Percentiles rank a stretch among this genome's conserved stretches.
Conservation (phyloP, 2,113 vertebrate genomes). For the Dissostichus mawsoni region DNA sequence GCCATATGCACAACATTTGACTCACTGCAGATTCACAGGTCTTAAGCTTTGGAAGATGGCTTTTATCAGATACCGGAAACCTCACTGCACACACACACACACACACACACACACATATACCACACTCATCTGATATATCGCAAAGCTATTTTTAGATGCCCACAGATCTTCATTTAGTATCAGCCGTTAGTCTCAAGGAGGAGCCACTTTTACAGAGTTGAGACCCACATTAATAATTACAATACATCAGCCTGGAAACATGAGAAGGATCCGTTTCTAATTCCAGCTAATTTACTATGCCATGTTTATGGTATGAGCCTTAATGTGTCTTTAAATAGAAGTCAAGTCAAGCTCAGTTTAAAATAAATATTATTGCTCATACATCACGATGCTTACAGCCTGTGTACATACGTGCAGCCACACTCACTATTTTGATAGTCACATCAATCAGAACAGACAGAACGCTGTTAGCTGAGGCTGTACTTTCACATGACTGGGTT, state of each 20-base stretch:
- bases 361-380: background rate
- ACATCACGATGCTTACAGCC: constrained; percentile 24
- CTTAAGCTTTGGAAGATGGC: constrained; percentile 47
- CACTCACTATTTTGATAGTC: constrained; percentile 21
- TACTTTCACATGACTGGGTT: constrained; percentile 7
- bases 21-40: constrained; percentile 14
- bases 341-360: background rate
- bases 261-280: constrained; percentile 38
- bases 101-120: constrained; percentile 6
- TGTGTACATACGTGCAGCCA: constrained; percentile 19
- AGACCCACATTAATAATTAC: constrained; percentile 36
- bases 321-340: constrained; percentile 34
- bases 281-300: constrained; percentile 46
- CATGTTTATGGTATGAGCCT: background rate
- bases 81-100: constrained; percentile 8
- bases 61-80: constrained; percentile 36
- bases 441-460: constrained; percentile 58
- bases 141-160: constrained; percentile 71
- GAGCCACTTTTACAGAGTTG: constrained; percentile 34
- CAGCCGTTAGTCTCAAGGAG: constrained; percentile 46
- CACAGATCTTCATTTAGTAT: constrained; percentile 66
- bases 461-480: constrained; percentile 40
- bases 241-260: constrained; percentile 34
- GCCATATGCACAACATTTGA: background rate
- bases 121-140: constrained; percentile 51